phyloP scores from a whole-genome alignment of 2,113 vertebrate species.

The Rynchops niger region DNA sequence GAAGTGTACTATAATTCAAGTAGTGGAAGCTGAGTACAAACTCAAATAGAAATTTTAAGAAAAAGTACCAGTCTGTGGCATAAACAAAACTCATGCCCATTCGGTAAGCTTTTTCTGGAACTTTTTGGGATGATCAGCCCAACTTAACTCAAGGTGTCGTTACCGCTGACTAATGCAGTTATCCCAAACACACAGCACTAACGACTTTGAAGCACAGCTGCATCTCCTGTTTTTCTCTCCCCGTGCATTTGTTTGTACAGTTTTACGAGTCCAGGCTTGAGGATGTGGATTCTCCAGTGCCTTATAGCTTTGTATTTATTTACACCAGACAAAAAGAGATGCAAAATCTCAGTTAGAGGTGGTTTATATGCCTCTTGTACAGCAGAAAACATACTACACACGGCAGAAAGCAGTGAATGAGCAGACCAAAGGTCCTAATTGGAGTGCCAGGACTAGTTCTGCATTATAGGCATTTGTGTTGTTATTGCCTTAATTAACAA shows the following conservation, averaged over 20 bases:
- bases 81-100: neutral
- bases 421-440: neutral
- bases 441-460: neutral
- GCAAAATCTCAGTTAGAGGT: neutral
- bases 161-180: neutral
- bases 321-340: neutral
- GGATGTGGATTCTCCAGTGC: neutral
- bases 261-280: neutral
- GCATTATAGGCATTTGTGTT: neutral
- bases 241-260: neutral
- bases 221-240: neutral
- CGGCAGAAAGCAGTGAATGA: neutral
- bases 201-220: neutral
- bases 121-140: neutral
- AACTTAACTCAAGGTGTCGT: neutral
- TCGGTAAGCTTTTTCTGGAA: neutral
- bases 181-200: neutral
- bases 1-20: constrained; percentile 21
- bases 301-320: neutral
- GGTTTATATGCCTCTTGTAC: neutral
- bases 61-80: neutral
- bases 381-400: neutral
- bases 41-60: neutral
- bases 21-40: constrained; percentile 1
- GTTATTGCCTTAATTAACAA: neutral